Conservation (phyloP, 1,140 invertebrate genomes). For the Arion vulgaris region DNA sequence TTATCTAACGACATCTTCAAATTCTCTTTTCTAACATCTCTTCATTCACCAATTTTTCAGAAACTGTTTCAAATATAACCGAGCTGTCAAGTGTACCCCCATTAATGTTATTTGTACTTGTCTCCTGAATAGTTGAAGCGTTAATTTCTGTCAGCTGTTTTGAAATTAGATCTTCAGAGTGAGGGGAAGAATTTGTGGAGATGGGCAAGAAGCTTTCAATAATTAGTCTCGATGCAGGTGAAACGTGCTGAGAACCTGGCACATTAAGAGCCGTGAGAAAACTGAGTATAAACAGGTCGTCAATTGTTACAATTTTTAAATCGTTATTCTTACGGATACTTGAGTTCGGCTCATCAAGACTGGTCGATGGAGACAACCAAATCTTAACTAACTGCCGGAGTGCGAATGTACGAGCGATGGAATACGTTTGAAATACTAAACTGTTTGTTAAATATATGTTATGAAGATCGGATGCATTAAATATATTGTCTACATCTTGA, state of each 20-base stretch:
- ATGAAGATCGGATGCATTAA: not conserved
- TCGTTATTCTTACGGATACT: not conserved
- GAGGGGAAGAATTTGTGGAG: not conserved
- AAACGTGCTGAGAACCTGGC: not conserved
- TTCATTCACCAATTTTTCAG: too few species aligned
- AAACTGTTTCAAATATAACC: too few species aligned
- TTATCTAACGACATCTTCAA: too few species aligned
- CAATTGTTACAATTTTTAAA: not conserved
- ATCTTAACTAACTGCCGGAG: not conserved
- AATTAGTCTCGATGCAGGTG: not conserved
- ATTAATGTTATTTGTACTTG: too few species aligned
- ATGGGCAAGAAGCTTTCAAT: not conserved
- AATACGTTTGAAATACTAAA: not conserved
- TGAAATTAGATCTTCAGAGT: not conserved
- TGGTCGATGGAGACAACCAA: not conserved
- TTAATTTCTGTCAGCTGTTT: too few species aligned
- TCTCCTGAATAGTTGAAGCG: too few species aligned
- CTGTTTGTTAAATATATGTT: slow-evolving; percentile 3
- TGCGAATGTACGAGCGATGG: not conserved
- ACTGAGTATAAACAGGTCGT: not conserved
- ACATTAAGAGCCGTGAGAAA: not conserved
- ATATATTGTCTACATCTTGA: not conserved
- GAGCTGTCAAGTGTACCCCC: too few species aligned
- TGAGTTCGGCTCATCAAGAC: not conserved
- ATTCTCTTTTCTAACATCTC: too few species aligned